Evolutionary conservation across 2,888 invertebrate species (phyloP).

Genomic region (Micropterix aruncella): DNA sequence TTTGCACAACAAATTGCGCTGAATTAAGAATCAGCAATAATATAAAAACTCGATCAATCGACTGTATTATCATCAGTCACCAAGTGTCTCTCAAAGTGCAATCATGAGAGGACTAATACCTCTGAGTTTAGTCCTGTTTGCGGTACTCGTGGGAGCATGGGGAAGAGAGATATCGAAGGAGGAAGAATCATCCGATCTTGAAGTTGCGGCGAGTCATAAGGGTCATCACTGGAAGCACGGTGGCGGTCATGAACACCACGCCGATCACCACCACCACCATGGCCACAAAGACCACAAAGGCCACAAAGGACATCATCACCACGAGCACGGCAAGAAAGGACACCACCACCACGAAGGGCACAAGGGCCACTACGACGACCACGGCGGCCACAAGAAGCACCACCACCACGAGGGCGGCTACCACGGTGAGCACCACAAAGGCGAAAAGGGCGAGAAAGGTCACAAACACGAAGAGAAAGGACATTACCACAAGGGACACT

Average conservation of each 20-base stretch:
- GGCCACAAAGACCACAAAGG: not conserved
- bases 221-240: not conserved
- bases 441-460: slow-evolving; percentile 51
- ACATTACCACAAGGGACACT: slow-evolving; percentile 70
- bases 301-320: slow-evolving; percentile 16
- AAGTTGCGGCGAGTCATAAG: not conserved
- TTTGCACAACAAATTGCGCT: too few species aligned
- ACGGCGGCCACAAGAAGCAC: slow-evolving; percentile 49
- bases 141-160: not conserved
- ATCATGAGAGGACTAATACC: not conserved
- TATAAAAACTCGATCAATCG: not conserved
- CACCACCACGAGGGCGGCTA: slow-evolving; percentile 54
- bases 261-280: not conserved
- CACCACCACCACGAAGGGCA: slow-evolving; percentile 59
- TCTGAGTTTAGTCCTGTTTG: not conserved
- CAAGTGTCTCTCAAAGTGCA: too few species aligned
- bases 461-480: slow-evolving; percentile 42
- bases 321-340: slow-evolving; percentile 56
- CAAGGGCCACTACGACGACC: slow-evolving; percentile 45
- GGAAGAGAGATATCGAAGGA: not conserved
- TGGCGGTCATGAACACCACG: not conserved
- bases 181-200: not conserved
- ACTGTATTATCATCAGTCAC: not conserved
- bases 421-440: slow-evolving; percentile 48
- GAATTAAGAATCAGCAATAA: too few species aligned